Evolutionary conservation across 2,797 vertebrate species (phyloP), one percentile per base, ranked within the genome.

Genomic region (Fistularia tabacaria): DNA sequence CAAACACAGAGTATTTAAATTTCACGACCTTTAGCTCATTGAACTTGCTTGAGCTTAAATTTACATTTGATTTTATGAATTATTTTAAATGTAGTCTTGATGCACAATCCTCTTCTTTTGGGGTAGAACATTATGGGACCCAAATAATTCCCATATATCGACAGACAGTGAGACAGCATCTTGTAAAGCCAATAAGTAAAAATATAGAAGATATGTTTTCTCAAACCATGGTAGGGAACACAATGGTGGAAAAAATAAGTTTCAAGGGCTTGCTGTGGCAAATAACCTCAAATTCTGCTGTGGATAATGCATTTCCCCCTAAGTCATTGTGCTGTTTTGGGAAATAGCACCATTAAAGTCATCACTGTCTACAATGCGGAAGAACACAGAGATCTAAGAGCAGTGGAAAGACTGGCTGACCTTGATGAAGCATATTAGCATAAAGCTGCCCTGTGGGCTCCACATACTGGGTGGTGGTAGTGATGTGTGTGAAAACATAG

Each of bases 361-460:
- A 85, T 84, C 82, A 84, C 62, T 71, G 82, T 79, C 64, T 75
- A 46, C 58, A 40, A 68, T 68, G 51, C 69, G 69, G 70, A 80
- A 74, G 75, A 71, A 80, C 79, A 81, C 79, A 38, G 55, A 38
- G 60, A 71, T 78, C 46, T 58, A 51, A 50, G 60, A 53, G 47
- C 58, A 59, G 56, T 3, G 12, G 48, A 74, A 73, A 77, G 69
- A 76, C 68, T 68, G 73, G 48, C 76, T 82, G 83, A 88, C 86
- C 86, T 89, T 87, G 82, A 77, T 82, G 69, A 72, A 73, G 71
- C 68, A 73, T 38, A 87, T 89, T 83, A 85, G 74, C 83, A 87
- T 85, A 83, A 85, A 82, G 52, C 70, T 70, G 75, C 75, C 71
- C 69, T 66, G 53, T 75, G 74, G 77, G 71, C 59, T 46, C 38